Evolutionary conservation across 2,888 invertebrate genomes (phyloP).

Genomic region (Ichneumoninae sp.): DNA sequence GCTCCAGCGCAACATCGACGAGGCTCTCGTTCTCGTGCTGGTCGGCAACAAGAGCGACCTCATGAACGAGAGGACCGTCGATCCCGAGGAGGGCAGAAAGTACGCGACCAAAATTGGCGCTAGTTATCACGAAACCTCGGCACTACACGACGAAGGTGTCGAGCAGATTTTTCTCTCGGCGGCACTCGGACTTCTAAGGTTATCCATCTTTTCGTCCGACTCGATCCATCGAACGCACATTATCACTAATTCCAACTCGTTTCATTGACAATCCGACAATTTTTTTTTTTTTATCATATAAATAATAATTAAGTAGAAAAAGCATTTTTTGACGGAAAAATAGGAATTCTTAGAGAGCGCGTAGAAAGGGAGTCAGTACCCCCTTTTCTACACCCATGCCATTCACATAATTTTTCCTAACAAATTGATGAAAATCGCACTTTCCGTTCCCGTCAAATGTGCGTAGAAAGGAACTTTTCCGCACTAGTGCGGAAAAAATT

Average conservation of each 20-base stretch:
- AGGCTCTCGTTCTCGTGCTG: conserved; percentile 91
- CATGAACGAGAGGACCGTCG: conserved; percentile 87
- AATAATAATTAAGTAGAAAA: no score
- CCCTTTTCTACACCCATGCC: no score
- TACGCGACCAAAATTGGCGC: conserved; percentile 94
- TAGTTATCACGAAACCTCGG: conserved; percentile 93
- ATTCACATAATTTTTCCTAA: no score
- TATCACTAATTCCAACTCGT: neutral
- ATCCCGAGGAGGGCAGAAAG: conserved; percentile 89
- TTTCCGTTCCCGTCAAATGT: no score
- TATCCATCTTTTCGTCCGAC: conserved; percentile 83
- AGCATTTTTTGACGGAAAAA: no score
- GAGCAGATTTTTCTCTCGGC: conserved; percentile 90
- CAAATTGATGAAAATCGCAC: no score
- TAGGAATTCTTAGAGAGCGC: no score
- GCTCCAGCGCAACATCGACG: conserved; percentile 91
- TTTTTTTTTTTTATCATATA: no score
- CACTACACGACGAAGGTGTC: conserved; percentile 91
- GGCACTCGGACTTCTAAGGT: conserved; percentile 87
- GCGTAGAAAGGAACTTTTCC: no score
- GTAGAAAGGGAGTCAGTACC: no score
- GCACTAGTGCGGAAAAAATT: no score
- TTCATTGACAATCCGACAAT: neutral
- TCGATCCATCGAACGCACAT: neutral
- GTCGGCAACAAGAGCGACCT: conserved; percentile 95